These are phyloP conservation scores for Plebejus anna DNA, from an alignment of 2,888 invertebrate species.

Conservation along the genomic window DNA sequence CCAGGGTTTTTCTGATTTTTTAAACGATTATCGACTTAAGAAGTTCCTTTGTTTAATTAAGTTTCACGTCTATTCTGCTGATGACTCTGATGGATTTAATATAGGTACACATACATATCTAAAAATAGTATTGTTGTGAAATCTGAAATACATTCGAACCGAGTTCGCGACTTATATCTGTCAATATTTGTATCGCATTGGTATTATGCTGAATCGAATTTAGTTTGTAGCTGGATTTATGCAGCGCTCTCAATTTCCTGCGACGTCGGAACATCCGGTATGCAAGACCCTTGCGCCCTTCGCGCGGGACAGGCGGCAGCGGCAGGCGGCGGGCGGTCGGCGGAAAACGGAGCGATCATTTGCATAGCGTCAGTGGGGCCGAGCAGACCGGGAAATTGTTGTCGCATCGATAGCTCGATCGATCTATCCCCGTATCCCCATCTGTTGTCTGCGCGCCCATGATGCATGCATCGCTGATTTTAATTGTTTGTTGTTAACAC, in stretches of 20 bases:
- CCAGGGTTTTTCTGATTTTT: too few relatives aligned
- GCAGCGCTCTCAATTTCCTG: conserved; percentile 79
- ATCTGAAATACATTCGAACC: background rate
- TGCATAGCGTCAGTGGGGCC: conserved; percentile 71
- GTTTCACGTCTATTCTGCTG: too few relatives aligned
- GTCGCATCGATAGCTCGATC: conserved; percentile 73
- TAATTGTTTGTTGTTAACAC: conserved; percentile 31
- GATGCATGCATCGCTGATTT: conserved; percentile 36
- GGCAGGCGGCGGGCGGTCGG: conserved; percentile 55
- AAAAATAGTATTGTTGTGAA: background rate
- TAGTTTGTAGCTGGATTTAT: conserved; percentile 76
- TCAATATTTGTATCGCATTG: conserved; percentile 69
- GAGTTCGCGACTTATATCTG: conserved; percentile 40
- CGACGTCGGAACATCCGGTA: conserved; percentile 73
- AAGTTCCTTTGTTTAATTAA: too few relatives aligned
- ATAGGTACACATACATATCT: too few relatives aligned
- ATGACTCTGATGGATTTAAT: too few relatives aligned
- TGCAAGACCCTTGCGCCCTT: conserved; percentile 46
- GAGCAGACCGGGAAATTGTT: conserved; percentile 76
- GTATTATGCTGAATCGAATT: conserved; percentile 77
- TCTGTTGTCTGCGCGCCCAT: conserved; percentile 35
- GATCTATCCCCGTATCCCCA: conserved; percentile 49
- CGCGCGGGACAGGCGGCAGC: conserved; percentile 37
- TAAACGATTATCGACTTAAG: too few relatives aligned
- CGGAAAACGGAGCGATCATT: conserved; percentile 73